Evolutionary conservation across 1,140 invertebrate genomes (phyloP).

Genomic region (Macrostomum lignano): DNA sequence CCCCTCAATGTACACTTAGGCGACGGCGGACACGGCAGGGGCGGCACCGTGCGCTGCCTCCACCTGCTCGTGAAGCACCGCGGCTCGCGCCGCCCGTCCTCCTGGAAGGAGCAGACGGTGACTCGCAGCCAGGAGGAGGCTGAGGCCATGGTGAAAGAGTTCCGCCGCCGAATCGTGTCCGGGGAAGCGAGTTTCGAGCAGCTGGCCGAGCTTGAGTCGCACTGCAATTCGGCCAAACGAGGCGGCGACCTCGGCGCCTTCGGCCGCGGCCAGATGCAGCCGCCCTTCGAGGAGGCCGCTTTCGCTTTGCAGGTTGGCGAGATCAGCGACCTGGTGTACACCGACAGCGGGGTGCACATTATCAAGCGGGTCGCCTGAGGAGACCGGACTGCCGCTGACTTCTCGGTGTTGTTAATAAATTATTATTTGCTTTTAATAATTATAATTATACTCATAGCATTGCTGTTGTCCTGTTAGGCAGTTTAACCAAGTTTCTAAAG

Average conservation of each 20-base stretch:
- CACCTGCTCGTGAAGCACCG: constrained; percentile 86
- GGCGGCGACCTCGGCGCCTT: constrained; percentile 84
- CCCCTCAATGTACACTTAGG: no score
- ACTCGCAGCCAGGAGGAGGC: constrained; percentile 72
- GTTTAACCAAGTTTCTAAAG: no score
- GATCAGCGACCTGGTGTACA: constrained; percentile 61
- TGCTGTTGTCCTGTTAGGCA: no score
- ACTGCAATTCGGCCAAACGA: constrained; percentile 75
- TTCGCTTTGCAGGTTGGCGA: constrained; percentile 70
- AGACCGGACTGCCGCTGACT: no score
- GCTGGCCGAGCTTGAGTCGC: constrained; percentile 59
- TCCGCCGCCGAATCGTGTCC: no score
- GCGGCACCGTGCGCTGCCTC: constrained; percentile 47
- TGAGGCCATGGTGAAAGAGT: constrained; percentile 43
- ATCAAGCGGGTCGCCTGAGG: no score
- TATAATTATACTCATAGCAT: no score
- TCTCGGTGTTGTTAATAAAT: no score
- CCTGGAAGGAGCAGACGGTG: constrained; percentile 78
- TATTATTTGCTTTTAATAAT: no score
- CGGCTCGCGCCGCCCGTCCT: constrained; percentile 63
- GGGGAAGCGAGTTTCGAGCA: constrained; percentile 53
- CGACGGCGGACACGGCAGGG: constrained; percentile 8
- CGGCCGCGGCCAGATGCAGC: constrained; percentile 68
- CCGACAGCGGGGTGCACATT: constrained; percentile 80
- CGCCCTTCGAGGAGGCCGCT: constrained; percentile 76